Evolutionary conservation across 92 coral and sea anemone species (phyloP).

Genomic region (Palythoa grandiflora): DNA sequence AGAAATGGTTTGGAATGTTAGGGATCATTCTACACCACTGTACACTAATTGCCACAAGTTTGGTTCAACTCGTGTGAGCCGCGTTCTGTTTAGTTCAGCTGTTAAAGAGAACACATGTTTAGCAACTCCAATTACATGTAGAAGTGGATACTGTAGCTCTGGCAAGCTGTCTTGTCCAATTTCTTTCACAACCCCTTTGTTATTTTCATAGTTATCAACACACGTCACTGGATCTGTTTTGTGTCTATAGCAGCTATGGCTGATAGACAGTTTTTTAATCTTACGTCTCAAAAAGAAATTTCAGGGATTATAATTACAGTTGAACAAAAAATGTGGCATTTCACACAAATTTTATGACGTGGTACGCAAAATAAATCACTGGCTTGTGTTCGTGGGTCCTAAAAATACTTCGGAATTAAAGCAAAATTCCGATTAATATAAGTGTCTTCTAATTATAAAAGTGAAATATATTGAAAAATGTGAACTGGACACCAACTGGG

Average conservation of each 20-base stretch:
- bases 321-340: too few relatives aligned
- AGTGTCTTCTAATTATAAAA: too few relatives aligned
- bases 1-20: background rate
- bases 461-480: too few relatives aligned
- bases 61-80: constrained; percentile 8
- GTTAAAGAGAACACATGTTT: background rate
- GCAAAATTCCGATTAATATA: too few relatives aligned
- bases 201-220: constrained; percentile 18
- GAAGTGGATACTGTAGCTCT: background rate
- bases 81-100: constrained; percentile 13
- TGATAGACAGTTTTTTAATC: background rate
- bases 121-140: background rate
- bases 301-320: too few relatives aligned
- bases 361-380: too few relatives aligned
- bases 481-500: too few relatives aligned
- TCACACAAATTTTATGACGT: too few relatives aligned
- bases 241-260: background rate
- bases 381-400: too few relatives aligned
- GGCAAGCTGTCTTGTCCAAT: background rate
- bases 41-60: background rate
- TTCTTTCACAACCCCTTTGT: background rate
- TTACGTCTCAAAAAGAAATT: background rate
- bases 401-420: too few relatives aligned
- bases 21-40: constrained; percentile 38
- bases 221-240: background rate